Conservation (phyloP, 2,888 invertebrate species). For the Acrobasis suavella region DNA sequence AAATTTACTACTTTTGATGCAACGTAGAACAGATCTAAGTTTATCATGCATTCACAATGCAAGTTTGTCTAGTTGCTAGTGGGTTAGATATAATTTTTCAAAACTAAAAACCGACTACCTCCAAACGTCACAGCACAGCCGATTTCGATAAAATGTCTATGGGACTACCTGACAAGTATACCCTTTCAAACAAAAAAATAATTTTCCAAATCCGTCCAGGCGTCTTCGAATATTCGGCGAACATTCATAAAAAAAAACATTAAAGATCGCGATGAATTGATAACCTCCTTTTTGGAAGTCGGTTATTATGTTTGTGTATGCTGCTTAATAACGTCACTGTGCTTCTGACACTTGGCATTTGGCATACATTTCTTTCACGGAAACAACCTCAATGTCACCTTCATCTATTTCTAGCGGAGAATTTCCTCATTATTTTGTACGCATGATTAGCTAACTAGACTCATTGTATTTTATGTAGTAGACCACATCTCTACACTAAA, state of each 20-base stretch:
- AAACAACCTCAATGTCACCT: slow-evolving; percentile 67
- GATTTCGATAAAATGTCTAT: no score
- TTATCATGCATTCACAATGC: not conserved
- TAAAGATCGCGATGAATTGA: no score
- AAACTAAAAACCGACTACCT: no score
- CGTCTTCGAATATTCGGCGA: no score
- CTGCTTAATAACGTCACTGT: slow-evolving; percentile 2
- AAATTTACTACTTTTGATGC: no score
- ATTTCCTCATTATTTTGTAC: slow-evolving; percentile 34
- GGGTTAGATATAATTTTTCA: not conserved
- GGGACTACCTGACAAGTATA: no score
- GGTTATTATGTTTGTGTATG: not conserved
- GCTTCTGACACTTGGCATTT: slow-evolving; percentile 48
- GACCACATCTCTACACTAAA: not conserved
- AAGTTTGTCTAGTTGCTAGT: not conserved
- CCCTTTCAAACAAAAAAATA: no score
- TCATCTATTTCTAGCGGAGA: slow-evolving; percentile 61
- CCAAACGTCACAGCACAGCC: no score
- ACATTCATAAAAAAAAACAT: no score
- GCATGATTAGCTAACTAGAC: not conserved
- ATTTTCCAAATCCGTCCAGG: no score
- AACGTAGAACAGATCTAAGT: no score
- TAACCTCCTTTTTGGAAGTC: no score
- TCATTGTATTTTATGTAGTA: not conserved
- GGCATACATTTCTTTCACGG: slow-evolving; percentile 57